Percentiles rank a stretch among this genome's conserved stretches.
These are phyloP conservation scores for Lampropteryx suffumata DNA, from an alignment of 2,888 invertebrate genomes.

Conservation along the genomic window DNA sequence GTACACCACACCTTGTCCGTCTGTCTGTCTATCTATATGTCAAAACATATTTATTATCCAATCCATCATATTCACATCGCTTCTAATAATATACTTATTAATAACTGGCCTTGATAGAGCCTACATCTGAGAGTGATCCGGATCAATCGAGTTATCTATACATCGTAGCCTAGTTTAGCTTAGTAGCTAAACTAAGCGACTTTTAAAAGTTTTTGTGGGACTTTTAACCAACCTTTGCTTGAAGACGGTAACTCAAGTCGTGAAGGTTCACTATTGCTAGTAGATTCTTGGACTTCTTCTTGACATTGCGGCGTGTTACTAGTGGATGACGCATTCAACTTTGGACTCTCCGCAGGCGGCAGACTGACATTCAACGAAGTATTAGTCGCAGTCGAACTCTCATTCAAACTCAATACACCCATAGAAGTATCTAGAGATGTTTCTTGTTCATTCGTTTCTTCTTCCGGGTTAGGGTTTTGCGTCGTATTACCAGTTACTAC, in stretches of 20 bases:
- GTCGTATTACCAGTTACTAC: conserved; percentile 39
- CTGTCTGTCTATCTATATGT: no score
- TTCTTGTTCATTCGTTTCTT: conserved; percentile 48
- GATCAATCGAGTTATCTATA: no score
- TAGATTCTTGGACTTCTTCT: conserved; percentile 47
- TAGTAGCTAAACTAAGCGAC: no score
- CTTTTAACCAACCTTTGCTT: conserved; percentile 63
- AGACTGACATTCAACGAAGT: conserved; percentile 71
- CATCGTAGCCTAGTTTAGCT: no score
- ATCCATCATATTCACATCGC: no score
- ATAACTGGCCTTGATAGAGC: no score
- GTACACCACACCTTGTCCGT: no score
- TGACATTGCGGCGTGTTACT: conserved; percentile 46
- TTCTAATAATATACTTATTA: no score
- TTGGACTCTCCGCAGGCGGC: conserved; percentile 70
- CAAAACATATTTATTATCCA: no score
- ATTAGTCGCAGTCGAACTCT: conserved; percentile 75
- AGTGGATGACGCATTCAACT: conserved; percentile 48
- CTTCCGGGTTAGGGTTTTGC: conserved; percentile 42
- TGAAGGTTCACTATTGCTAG: conserved; percentile 51
- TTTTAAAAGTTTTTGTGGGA: no score
- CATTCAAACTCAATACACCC: conserved; percentile 69
- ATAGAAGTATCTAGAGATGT: conserved; percentile 64
- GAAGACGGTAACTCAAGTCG: conserved; percentile 63
- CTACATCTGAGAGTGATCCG: no score